A percentile compares a stretch with the other conserved stretches of the same genome.
Evolutionary conservation across 2,888 invertebrate genomes (phyloP).

Genomic region (Stomorhina lunata): DNA sequence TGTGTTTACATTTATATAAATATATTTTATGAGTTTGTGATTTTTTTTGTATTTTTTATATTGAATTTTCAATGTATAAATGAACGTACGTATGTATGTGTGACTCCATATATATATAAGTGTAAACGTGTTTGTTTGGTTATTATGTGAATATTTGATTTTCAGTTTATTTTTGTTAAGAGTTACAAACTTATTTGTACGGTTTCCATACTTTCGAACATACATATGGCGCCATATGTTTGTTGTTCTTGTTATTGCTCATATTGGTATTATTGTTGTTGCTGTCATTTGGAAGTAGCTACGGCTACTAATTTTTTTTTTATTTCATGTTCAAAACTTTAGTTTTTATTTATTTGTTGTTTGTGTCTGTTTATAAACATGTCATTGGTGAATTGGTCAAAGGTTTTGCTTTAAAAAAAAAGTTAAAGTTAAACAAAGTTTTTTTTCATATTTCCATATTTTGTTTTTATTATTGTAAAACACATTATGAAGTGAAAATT

Average conservation of each 20-base stretch:
- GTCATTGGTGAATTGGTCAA: slow-evolving; percentile 65
- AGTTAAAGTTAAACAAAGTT: slow-evolving; percentile 55
- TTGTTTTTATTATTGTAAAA: slow-evolving; percentile 56
- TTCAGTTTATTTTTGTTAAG: slow-evolving; percentile 58
- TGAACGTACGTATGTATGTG: neutral
- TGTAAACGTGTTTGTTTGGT: slow-evolving; percentile 20
- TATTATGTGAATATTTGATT: slow-evolving; percentile 62
- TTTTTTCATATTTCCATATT: no score
- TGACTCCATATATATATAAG: neutral
- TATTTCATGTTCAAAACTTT: slow-evolving; percentile 17
- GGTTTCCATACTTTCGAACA: slow-evolving; percentile 11
- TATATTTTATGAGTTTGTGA: slow-evolving; percentile 27
- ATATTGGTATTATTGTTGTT: slow-evolving; percentile 11
- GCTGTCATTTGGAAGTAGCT: slow-evolving; percentile 30
- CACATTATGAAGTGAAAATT: slow-evolving; percentile 57
- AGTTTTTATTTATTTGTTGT: slow-evolving; percentile 31
- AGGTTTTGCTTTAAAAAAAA: slow-evolving; percentile 54
- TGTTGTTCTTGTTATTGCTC: slow-evolving; percentile 49
- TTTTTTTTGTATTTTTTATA: slow-evolving; percentile 3
- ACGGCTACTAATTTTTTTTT: slow-evolving; percentile 15
- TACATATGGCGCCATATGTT: slow-evolving; percentile 60
- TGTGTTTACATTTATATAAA: slow-evolving; percentile 1
- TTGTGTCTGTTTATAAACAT: slow-evolving; percentile 58
- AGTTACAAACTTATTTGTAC: slow-evolving; percentile 60
- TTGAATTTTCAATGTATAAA: slow-evolving; percentile 23